Conservation (phyloP, 1,140 invertebrate species). For the Bombus vancouverensis region DNA sequence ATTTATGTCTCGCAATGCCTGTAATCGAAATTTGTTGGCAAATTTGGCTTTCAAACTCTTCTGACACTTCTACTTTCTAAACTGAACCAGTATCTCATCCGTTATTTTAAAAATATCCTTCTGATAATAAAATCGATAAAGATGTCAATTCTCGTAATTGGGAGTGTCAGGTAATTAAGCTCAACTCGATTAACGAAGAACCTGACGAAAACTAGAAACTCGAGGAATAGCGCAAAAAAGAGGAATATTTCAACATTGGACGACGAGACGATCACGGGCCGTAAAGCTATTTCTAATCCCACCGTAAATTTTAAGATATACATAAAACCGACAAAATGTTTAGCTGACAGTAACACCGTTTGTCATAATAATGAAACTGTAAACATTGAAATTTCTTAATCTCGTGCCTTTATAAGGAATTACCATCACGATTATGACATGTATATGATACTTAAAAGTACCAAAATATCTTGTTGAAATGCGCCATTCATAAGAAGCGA, state of each 20-base stretch:
- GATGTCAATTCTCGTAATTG: background rate
- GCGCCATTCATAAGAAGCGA: too few species aligned
- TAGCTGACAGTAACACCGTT: accelerated
- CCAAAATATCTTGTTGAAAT: too few species aligned
- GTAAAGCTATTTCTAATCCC: background rate
- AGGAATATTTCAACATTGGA: background rate
- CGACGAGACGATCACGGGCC: accelerated
- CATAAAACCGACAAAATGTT: background rate
- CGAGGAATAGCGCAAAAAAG: too few species aligned
- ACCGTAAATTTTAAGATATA: background rate
- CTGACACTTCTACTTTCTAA: background rate
- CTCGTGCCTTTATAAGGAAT: too few species aligned
- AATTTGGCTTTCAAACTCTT: background rate
- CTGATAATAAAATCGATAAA: too few species aligned
- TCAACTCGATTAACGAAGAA: background rate
- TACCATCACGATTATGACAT: too few species aligned
- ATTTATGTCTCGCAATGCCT: background rate
- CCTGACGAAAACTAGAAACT: background rate
- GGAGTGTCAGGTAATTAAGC: background rate
- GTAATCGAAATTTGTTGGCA: background rate
- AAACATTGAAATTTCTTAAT: too few species aligned
- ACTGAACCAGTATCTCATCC: too few species aligned
- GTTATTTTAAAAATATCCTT: too few species aligned
- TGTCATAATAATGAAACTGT: background rate
- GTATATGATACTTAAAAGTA: too few species aligned